Conservation (phyloP, 2,888 invertebrate species). For the Eupithecia subfuscata region DNA sequence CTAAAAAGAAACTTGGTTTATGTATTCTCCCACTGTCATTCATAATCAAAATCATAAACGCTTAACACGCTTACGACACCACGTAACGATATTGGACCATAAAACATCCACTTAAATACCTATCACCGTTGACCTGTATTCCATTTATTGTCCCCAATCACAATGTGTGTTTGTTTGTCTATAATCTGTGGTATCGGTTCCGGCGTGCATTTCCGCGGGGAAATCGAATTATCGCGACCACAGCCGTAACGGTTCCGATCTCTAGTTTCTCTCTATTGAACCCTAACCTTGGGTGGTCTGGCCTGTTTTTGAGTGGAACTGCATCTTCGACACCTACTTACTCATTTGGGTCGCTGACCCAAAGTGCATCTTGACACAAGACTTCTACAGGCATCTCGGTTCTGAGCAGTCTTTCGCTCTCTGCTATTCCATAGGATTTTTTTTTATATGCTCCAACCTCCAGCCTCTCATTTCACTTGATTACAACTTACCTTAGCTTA, state of each 20-base stretch:
- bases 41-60: background rate
- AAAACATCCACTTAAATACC: background rate
- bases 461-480: background rate
- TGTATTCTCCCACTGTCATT: background rate
- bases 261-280: slow-evolving; percentile 47
- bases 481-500: background rate
- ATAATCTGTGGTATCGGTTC: slow-evolving; percentile 38
- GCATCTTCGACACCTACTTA: background rate
- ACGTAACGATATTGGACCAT: slow-evolving; percentile 9
- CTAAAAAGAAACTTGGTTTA: background rate
- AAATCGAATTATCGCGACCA: slow-evolving; percentile 44
- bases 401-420: no score
- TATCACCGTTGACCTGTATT: slow-evolving; percentile 19
- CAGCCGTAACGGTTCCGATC: slow-evolving; percentile 47
- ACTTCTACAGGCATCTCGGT: background rate
- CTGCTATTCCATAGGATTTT: background rate
- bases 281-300: slow-evolving; percentile 43
- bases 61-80: background rate
- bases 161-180: slow-evolving; percentile 32
- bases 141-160: slow-evolving; percentile 19
- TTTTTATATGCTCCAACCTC: background rate
- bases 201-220: slow-evolving; percentile 43
- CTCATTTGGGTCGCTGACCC: background rate
- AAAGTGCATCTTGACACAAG: background rate
- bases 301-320: slow-evolving; percentile 12